phyloP scores from a whole-genome alignment of 1,140 invertebrate genomes.

The Carposina sasakii region DNA sequence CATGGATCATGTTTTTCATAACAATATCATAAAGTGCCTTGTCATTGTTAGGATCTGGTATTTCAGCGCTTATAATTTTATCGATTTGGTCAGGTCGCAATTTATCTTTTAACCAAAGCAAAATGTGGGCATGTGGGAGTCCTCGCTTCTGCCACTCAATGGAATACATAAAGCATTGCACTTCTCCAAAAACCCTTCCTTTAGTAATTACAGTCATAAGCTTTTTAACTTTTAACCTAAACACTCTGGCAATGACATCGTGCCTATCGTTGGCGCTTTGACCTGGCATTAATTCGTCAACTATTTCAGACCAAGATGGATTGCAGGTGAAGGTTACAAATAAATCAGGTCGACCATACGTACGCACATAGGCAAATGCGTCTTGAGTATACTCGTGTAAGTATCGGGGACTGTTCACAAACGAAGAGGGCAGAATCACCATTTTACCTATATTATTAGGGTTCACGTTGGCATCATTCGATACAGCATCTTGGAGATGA shows the following conservation, averaged over 20 bases:
- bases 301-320: conserved; percentile 22
- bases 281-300: conserved; percentile 31
- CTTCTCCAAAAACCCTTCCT: conserved; percentile 38
- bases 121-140: conserved; percentile 64
- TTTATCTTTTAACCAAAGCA: conserved; percentile 50
- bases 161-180: conserved; percentile 35
- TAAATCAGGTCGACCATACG: conserved; percentile 44
- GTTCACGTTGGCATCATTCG: conserved; percentile 32
- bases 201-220: conserved; percentile 29
- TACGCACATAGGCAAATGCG: conserved; percentile 67
- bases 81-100: conserved; percentile 50
- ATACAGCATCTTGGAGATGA: conserved; percentile 33
- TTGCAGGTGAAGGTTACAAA: conserved; percentile 32
- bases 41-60: conserved; percentile 56
- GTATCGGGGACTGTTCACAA: conserved; percentile 50
- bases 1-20: conserved; percentile 61
- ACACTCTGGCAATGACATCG: conserved; percentile 31
- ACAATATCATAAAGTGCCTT: conserved; percentile 40
- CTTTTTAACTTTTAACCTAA: conserved; percentile 33
- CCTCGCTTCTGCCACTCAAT: conserved; percentile 61
- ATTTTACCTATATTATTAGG: conserved; percentile 40
- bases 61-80: conserved; percentile 60
- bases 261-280: conserved; percentile 35
- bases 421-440: conserved; percentile 60
- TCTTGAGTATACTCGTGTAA: conserved; percentile 70